These are phyloP conservation scores for Andrena bicolor DNA, from an alignment of 2,888 invertebrate species.

Conservation along the genomic window DNA sequence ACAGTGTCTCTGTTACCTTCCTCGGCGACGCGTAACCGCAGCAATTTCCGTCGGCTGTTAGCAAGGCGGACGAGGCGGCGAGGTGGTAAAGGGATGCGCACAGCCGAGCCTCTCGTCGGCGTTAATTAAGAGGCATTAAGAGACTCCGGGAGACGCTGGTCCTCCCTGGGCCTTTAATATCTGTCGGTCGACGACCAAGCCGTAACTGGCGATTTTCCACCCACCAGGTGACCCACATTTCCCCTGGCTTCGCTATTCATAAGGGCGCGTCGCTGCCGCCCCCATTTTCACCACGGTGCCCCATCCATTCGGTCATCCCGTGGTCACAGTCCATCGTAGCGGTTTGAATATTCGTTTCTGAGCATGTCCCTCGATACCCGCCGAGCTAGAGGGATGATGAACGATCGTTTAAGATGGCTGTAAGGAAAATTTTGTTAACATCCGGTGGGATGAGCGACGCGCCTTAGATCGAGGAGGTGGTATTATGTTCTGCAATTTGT, in stretches of 20 bases:
- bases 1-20: conserved; percentile 16
- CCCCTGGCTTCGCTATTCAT: conserved; percentile 63
- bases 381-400: too few relatives aligned
- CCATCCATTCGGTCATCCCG: neutral
- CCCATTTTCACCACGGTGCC: neutral
- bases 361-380: too few relatives aligned
- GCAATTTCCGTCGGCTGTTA: conserved; percentile 68
- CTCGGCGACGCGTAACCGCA: conserved; percentile 55
- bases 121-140: conserved; percentile 77
- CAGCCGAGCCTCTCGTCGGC: conserved; percentile 63
- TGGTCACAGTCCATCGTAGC: neutral
- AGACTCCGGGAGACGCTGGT: conserved; percentile 68
- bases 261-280: conserved; percentile 29
- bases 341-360: too few relatives aligned
- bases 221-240: conserved; percentile 69
- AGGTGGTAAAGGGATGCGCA: conserved; percentile 66
- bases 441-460: too few relatives aligned
- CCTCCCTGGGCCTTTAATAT: conserved; percentile 71
- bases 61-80: conserved; percentile 54
- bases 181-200: conserved; percentile 64
- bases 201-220: conserved; percentile 65
- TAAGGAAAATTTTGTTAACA: too few relatives aligned
- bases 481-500: too few relatives aligned
- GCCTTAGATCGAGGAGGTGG: too few relatives aligned
- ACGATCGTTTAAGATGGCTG: too few relatives aligned